Evolutionary conservation across 2,797 vertebrate species (phyloP), one percentile per base, ranked within the genome.

Genomic region (Syncerus caffer): DNA sequence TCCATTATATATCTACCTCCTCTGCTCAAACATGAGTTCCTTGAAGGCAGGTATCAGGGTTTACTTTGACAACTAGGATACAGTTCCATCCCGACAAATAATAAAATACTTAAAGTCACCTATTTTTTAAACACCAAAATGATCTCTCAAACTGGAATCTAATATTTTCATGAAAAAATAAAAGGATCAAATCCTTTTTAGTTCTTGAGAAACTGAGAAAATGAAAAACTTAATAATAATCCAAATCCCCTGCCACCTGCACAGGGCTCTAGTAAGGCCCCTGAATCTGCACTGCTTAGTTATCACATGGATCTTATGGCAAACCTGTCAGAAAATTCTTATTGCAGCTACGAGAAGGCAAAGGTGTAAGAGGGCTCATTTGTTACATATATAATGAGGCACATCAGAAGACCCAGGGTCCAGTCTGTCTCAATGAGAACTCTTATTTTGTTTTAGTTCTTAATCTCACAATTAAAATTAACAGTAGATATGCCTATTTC

Each of bases 31-130:
- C 76, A 55, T 55, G 47, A 96, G 96, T 97, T 97, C 97, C 97
- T 97, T 98, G 96, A 98, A 98, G 96, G 96, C 96, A 98, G 97
- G 87, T 55, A 90, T 95, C 84, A 88, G 50, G 58, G 58, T 89
- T 80, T 86, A 95, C 93, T 92, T 51, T 82, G 91, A 90, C 60
- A 92, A 90, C 21, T 87, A 74, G 17, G 29, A 86, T 47, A 83
- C 0, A 67, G 38, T 25, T 88, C 17, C 34, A 74, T 19, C 5
- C 19, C 13, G 42, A 93, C 6, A 50, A 62, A 79, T 38, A 86
- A 29, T 67, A 42, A 96, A 97, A 74, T n/a, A 74, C 27, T 55
- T 31, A 67, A 55, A 34, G 67, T 88, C 55, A 51, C 50, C 38
- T 87, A 16, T 47, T 87, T 84, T 93, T 71, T 76, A 89, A 87